Evolutionary conservation across 1,140 invertebrate species (phyloP).

Genomic region (Globodera rostochiensis): DNA sequence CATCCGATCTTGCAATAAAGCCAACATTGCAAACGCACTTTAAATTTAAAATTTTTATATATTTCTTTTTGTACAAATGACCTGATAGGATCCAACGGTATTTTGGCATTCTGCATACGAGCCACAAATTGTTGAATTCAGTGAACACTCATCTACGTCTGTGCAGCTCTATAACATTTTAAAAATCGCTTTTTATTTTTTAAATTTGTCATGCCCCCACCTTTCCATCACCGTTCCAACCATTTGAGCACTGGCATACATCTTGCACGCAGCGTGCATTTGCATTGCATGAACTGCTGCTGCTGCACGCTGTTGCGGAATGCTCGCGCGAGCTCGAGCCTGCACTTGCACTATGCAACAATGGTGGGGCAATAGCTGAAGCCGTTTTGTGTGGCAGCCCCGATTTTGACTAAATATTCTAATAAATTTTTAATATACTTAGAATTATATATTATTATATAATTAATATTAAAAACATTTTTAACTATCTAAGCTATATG

Average conservation of each 20-base stretch:
- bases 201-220: slow-evolving; percentile 15
- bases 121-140: slow-evolving; percentile 37
- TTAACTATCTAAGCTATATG: not conserved
- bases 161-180: slow-evolving; percentile 29
- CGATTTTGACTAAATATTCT: not conserved
- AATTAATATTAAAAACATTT: no score
- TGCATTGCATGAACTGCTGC: slow-evolving; percentile 39
- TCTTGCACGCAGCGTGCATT: slow-evolving; percentile 37
- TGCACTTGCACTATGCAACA: not conserved
- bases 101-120: slow-evolving; percentile 48
- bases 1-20: slow-evolving; percentile 39
- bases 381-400: slow-evolving; percentile 20
- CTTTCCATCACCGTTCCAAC: slow-evolving; percentile 47
- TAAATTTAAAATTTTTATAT: not conserved
- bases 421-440: not conserved
- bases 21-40: slow-evolving; percentile 47
- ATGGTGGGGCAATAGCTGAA: slow-evolving; percentile 13
- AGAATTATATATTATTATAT: not conserved
- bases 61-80: not conserved
- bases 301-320: not conserved
- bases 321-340: slow-evolving; percentile 2
- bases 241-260: slow-evolving; percentile 36
- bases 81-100: slow-evolving; percentile 42
- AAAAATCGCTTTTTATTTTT: slow-evolving; percentile 14
- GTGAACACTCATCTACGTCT: slow-evolving; percentile 48